Conservation (phyloP, 1,140 invertebrate species). For the Microplitis mediator region DNA sequence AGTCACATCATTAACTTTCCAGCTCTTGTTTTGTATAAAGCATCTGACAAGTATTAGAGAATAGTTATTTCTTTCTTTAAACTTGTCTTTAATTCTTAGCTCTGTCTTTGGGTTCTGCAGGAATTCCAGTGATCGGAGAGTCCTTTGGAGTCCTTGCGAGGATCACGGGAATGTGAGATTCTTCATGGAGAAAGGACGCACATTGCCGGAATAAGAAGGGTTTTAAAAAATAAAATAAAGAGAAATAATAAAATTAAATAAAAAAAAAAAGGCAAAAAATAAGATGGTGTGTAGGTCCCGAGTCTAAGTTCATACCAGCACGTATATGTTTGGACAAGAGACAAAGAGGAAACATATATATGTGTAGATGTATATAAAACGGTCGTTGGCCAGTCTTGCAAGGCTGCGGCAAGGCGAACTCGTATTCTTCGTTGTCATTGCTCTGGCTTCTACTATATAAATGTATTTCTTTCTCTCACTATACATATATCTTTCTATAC, state of each 20-base stretch:
- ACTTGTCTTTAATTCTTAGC: not conserved
- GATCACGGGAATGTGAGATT: constrained; percentile 22
- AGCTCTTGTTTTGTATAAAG: not conserved
- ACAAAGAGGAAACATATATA: constrained; percentile 24
- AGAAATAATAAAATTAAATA: not conserved
- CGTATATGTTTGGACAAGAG: constrained; percentile 7
- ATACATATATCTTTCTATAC: not conserved
- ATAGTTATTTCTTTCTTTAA: not conserved
- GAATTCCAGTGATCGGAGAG: constrained; percentile 24
- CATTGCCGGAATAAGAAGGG: constrained; percentile 41
- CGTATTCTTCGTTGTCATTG: constrained; percentile 34
- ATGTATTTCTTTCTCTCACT: not conserved
- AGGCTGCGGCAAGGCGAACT: constrained; percentile 49
- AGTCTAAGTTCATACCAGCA: constrained; percentile 13
- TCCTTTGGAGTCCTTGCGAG: constrained; percentile 21
- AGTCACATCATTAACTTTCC: not conserved
- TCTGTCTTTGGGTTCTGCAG: constrained; percentile 15
- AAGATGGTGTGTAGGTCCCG: not conserved
- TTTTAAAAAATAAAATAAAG: constrained; percentile 17
- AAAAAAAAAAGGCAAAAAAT: not conserved
- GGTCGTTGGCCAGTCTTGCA: constrained; percentile 47
- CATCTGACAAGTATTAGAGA: not conserved
- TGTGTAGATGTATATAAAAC: constrained; percentile 35
- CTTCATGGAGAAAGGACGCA: constrained; percentile 12
- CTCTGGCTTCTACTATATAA: not conserved